Evolutionary conservation across 1,140 invertebrate species (phyloP).

Genomic region (Pseudomyrmex cubaensis): DNA sequence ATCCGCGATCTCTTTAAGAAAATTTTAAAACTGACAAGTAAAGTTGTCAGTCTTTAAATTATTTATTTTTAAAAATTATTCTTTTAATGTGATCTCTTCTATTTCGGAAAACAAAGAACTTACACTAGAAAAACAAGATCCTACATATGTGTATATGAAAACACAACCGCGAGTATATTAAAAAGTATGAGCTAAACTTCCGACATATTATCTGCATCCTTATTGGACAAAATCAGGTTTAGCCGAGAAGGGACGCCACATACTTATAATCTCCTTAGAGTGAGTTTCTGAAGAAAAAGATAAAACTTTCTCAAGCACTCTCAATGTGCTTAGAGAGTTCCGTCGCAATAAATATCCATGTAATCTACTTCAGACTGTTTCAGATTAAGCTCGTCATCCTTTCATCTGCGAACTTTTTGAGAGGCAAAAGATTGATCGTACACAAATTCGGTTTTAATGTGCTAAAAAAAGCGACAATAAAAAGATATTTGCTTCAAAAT

Average conservation of each 20-base stretch:
- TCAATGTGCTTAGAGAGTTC: constrained; percentile 17
- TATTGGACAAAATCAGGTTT: constrained; percentile 36
- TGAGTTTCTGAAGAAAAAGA: constrained; percentile 27
- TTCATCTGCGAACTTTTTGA: constrained; percentile 19
- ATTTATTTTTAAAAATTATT: too few relatives aligned
- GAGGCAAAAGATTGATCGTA: neutral
- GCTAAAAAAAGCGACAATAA: neutral
- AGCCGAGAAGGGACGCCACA: neutral
- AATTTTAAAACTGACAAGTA: too few relatives aligned
- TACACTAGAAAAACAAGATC: neutral
- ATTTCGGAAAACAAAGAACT: neutral
- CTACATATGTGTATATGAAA: neutral
- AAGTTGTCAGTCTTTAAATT: too few relatives aligned
- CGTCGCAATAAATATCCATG: constrained; percentile 32
- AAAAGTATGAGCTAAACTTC: constrained; percentile 13
- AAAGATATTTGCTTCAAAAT: neutral
- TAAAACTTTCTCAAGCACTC: constrained; percentile 14
- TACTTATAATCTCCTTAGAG: constrained; percentile 36
- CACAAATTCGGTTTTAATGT: neutral
- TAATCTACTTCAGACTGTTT: neutral
- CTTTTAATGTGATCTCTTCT: too few relatives aligned
- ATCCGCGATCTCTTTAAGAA: neutral
- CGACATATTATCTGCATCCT: constrained; percentile 27
- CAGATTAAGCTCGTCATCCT: constrained; percentile 13
- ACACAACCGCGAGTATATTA: neutral